phyloP scores from a whole-genome alignment of 2,888 invertebrate species.

The Athalia circularis region DNA sequence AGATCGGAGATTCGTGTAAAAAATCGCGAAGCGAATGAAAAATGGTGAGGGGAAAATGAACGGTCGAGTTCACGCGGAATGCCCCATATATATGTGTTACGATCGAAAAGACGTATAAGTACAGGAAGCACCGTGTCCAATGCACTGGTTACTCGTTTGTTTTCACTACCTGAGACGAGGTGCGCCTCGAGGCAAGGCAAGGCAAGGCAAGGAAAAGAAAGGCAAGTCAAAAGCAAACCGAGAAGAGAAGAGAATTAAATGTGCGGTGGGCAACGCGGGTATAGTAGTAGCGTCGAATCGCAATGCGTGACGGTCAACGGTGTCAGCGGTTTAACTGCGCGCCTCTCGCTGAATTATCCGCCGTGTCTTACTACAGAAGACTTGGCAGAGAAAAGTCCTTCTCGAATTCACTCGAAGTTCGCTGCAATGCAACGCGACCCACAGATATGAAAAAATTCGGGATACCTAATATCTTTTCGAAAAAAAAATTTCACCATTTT shows the following conservation, averaged over 20 bases:
- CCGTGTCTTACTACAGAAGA: not conserved
- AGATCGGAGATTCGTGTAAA: too few relatives aligned
- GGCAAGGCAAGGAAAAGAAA: constrained; percentile 27
- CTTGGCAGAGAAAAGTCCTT: too few relatives aligned
- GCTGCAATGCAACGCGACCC: too few relatives aligned
- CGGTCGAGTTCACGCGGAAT: too few relatives aligned
- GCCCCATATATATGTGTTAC: not conserved
- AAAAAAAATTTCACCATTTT: too few relatives aligned
- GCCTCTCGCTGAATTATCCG: not conserved
- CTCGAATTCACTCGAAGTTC: too few relatives aligned
- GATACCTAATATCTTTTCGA: too few relatives aligned
- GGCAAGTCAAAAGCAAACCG: too few relatives aligned
- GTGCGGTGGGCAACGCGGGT: constrained; percentile 45
- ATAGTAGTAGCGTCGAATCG: constrained; percentile 50
- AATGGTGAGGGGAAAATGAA: too few relatives aligned
- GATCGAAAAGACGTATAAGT: constrained; percentile 49
- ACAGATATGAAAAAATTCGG: too few relatives aligned
- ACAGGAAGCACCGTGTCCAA: constrained; percentile 60
- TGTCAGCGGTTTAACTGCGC: constrained; percentile 36
- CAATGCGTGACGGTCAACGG: constrained; percentile 53
- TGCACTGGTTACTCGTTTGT: constrained; percentile 55
- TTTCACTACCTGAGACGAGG: constrained; percentile 52
- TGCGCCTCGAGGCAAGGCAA: constrained; percentile 45
- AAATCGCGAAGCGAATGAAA: too few relatives aligned
- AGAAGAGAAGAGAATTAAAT: constrained; percentile 44